Evolutionary conservation across 2,888 invertebrate species (phyloP), one percentile per base, ranked within the genome.

Genomic region (Calameuta pallipes): DNA sequence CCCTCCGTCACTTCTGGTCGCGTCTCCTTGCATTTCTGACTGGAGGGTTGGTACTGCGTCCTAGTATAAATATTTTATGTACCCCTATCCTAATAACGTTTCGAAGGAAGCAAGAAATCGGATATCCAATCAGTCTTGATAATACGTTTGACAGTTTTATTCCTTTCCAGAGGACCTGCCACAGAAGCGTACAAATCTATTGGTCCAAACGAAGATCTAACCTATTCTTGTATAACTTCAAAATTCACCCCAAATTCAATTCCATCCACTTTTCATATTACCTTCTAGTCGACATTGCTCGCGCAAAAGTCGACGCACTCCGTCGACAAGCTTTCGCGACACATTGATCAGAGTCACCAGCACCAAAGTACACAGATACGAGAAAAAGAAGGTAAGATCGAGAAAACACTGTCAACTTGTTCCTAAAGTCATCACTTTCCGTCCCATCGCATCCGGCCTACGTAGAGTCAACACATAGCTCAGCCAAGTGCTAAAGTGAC

Each of bases 271-370:
- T 56, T 23, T 56, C 82, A 83, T 85, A 81, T 85, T 85, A 85
- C 84, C 84, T 85, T 73, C 81, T 85, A 80, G 79, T 80, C 78
- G 84, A 85, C 84, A 85, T 83, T 37, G 76, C 81, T 70, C 34
- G 76, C 73, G 75, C 71, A 78, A 77, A 73, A 35, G 77, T 36
- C 70, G 69, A 69, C 75, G 23, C 75, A 34, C 56, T 23, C 23
- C 56, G 56, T 23, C 2, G 56, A 56, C 23, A 56, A 56, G 23
- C 23, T 23, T 56, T 56, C 23, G 15, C 56, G 56, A 56, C 56
- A 23, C 56, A 56, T 56, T 9, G 56, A 56, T 56, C 23, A 23
- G 23, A 23, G 23, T 2, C 56, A 56, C 56, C 9, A 1, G 9
- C 56, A 56, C 23, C 23, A 56, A 56, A 9, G 56, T 23, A 56